These are phyloP conservation scores for Dorcus parallelipipedus DNA, from an alignment of 2,888 invertebrate species.

Conservation along the genomic window DNA sequence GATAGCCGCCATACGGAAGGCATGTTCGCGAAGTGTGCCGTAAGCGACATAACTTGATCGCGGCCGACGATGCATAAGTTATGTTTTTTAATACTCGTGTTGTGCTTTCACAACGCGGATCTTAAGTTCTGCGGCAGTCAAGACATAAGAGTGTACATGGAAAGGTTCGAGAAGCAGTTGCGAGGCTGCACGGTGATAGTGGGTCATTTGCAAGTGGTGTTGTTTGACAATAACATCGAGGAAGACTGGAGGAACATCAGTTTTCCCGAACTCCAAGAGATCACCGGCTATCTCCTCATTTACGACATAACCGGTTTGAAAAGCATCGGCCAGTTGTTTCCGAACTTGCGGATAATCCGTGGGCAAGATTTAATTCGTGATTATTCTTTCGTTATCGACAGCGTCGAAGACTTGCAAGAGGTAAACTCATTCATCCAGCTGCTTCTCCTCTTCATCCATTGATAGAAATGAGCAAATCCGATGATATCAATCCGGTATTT, in stretches of 20 bases:
- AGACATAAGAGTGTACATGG: slow-evolving; percentile 56
- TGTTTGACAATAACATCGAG: slow-evolving; percentile 54
- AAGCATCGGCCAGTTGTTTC: slow-evolving; percentile 70
- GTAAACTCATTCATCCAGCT: not conserved
- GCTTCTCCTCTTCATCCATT: no score
- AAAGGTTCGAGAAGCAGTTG: slow-evolving; percentile 47
- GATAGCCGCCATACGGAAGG: no score
- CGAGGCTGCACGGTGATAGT: slow-evolving; percentile 71
- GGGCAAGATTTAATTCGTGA: slow-evolving; percentile 71
- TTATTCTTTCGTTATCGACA: slow-evolving; percentile 73
- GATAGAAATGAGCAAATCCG: no score
- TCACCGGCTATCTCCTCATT: slow-evolving; percentile 77
- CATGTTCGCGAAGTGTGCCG: no score
- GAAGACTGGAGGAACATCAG: slow-evolving; percentile 34
- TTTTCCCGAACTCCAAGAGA: slow-evolving; percentile 74
- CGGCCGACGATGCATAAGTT: no score
- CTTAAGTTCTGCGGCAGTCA: slow-evolving; percentile 54
- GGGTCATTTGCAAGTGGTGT: slow-evolving; percentile 71
- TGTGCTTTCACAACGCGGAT: slow-evolving; percentile 8
- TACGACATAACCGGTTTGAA: slow-evolving; percentile 67
- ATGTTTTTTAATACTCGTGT: not conserved
- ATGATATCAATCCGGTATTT: no score
- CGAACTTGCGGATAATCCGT: slow-evolving; percentile 80
- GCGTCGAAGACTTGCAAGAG: slow-evolving; percentile 13
- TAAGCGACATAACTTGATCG: no score